A percentile compares a stretch with the other conserved stretches of the same genome.
Conservation (phyloP, 2,888 invertebrate genomes). For the Ischnus inquisitorius region DNA sequence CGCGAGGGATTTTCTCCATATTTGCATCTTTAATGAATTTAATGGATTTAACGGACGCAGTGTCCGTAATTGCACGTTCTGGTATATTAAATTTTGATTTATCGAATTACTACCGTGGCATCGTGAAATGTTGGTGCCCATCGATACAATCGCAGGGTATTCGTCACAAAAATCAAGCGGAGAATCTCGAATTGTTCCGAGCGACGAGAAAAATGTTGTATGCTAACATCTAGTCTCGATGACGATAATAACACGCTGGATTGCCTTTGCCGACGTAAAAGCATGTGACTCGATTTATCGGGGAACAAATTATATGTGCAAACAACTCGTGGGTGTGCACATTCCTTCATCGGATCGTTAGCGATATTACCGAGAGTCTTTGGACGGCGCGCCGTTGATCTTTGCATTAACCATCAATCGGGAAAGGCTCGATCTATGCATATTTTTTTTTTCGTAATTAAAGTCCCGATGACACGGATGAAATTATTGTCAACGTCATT, state of each 20-base stretch:
- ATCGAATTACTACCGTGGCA: not conserved
- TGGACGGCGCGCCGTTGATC: conserved; percentile 9
- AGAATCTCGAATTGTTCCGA: not conserved
- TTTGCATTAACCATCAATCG: conserved; percentile 26
- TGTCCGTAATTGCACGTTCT: not conserved
- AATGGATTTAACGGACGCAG: no score
- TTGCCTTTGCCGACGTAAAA: conserved; percentile 20
- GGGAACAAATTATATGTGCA: conserved; percentile 29
- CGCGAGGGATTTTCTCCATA: not conserved
- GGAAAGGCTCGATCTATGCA: not conserved
- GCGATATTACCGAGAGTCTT: conserved; percentile 42
- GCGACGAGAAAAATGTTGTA: not conserved
- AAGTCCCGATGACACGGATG: not conserved
- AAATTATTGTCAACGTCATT: conserved; percentile 9
- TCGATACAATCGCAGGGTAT: no score
- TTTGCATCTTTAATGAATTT: not conserved
- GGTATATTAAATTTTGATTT: not conserved
- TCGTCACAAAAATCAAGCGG: not conserved
- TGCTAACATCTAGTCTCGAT: not conserved
- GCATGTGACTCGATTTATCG: conserved; percentile 39
- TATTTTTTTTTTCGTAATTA: not conserved
- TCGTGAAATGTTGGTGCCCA: no score
- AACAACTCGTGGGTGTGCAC: conserved; percentile 46
- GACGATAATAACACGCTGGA: not conserved
- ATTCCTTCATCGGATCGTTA: conserved; percentile 31